Percentiles rank a stretch among this genome's conserved stretches.
Conservation (phyloP, 2,888 invertebrate species). For the Diplazon laetatorius region DNA sequence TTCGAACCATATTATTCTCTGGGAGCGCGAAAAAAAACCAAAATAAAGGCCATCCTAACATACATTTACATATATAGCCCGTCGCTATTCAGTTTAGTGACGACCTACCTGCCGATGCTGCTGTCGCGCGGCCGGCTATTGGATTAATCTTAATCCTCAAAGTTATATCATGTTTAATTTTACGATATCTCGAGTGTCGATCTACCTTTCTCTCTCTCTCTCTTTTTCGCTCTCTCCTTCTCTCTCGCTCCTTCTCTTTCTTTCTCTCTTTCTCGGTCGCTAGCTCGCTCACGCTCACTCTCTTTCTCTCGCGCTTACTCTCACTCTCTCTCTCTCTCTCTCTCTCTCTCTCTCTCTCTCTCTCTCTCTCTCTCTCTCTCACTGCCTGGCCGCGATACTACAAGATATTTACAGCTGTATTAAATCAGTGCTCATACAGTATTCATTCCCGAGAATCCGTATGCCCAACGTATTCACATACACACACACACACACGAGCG, state of each 20-base stretch:
- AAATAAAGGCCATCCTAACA: too few relatives aligned
- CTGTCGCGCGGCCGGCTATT: background rate
- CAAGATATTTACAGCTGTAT: slow-evolving; percentile 62
- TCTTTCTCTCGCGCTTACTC: background rate
- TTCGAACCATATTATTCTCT: too few relatives aligned
- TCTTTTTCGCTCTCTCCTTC: background rate
- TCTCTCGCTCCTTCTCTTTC: too few relatives aligned
- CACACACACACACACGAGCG: background rate
- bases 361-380: background rate
- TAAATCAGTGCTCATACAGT: slow-evolving; percentile 61
- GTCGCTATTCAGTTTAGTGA: slow-evolving; percentile 40
- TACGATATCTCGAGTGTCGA: slow-evolving; percentile 57
- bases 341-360: background rate
- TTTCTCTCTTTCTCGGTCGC: too few relatives aligned
- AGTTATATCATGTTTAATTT: slow-evolving; percentile 63
- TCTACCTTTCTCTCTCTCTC: background rate
- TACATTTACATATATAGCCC: background rate
- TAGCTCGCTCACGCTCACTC: too few relatives aligned
- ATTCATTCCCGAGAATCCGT: slow-evolving; percentile 46
- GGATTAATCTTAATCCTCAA: slow-evolving; percentile 64
- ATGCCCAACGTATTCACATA: slow-evolving; percentile 8
- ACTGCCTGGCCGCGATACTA: slow-evolving; percentile 21
- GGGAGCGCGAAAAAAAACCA: too few relatives aligned
- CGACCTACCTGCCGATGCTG: slow-evolving; percentile 51
- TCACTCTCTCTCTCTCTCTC: background rate